Evolutionary conservation across 2,113 vertebrate species (phyloP).

Genomic region (Eptesicus fuscus): DNA sequence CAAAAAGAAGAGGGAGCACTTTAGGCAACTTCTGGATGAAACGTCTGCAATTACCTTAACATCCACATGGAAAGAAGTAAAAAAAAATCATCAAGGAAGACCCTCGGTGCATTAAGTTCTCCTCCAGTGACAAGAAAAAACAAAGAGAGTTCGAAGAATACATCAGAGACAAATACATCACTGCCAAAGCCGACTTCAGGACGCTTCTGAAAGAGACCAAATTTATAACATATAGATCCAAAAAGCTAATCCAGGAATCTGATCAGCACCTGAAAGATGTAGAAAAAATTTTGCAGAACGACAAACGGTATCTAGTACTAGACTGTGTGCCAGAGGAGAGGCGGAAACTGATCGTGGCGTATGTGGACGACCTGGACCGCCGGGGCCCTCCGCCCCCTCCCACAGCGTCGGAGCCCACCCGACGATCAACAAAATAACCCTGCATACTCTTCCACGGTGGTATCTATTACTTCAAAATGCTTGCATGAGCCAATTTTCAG

Average conservation of each 20-base stretch:
- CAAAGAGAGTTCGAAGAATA: conserved; percentile 99
- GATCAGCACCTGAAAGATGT: conserved; percentile 97
- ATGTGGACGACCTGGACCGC: conserved; percentile 97
- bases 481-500: conserved; percentile 88
- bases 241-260: conserved; percentile 97
- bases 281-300: conserved; percentile 98
- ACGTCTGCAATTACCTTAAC: conserved; percentile 97
- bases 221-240: conserved; percentile 99
- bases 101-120: conserved; percentile 98
- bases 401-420: conserved; percentile 96
- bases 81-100: conserved; percentile 99
- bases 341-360: conserved; percentile 96
- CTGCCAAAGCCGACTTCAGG: conserved; percentile 99
- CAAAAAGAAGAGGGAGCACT: conserved; percentile 99
- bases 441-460: conserved; percentile 38
- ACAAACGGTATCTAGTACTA: conserved; percentile 97
- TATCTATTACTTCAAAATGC: conserved; percentile 78
- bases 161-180: conserved; percentile 99
- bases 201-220: conserved; percentile 98
- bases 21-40: conserved; percentile 96
- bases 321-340: conserved; percentile 98
- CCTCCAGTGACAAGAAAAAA: conserved; percentile 98
- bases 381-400: conserved; percentile 97
- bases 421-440: conserved; percentile 94
- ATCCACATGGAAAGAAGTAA: conserved; percentile 98